Percentiles rank a stretch among this genome's conserved stretches.
Evolutionary conservation across 2,888 invertebrate species (phyloP).

Genomic region (Apamea anceps): DNA sequence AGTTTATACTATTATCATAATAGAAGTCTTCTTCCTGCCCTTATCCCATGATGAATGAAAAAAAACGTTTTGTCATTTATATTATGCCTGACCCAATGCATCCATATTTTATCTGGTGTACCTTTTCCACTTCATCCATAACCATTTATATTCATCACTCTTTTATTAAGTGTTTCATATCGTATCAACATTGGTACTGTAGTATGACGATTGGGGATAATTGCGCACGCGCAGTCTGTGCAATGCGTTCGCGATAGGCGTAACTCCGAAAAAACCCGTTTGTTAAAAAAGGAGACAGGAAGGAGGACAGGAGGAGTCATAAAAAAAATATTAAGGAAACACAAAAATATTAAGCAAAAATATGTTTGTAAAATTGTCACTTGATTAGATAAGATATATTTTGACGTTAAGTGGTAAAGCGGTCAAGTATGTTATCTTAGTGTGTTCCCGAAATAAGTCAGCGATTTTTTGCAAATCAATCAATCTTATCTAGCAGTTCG

Average conservation of each 20-base stretch:
- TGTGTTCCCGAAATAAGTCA: slow-evolving; percentile 33
- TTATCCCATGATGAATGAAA: not conserved
- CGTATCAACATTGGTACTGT: not conserved
- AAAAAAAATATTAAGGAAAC: slow-evolving; percentile 3
- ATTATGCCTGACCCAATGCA: not conserved
- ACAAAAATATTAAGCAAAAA: slow-evolving; percentile 6
- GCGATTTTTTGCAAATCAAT: slow-evolving; percentile 31
- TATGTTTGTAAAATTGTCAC: slow-evolving; percentile 4
- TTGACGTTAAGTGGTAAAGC: slow-evolving; percentile 20
- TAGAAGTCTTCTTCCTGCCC: too few relatives aligned
- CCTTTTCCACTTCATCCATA: not conserved
- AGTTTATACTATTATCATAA: not conserved
- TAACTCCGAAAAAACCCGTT: not conserved
- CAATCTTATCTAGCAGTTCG: slow-evolving; percentile 46
- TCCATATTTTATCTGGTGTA: not conserved
- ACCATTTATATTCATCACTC: not conserved
- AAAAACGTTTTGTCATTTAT: not conserved
- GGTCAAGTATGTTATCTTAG: slow-evolving; percentile 21
- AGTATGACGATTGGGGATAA: not conserved
- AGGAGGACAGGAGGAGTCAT: too few relatives aligned
- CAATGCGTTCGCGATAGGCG: not conserved
- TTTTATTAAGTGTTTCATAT: not conserved
- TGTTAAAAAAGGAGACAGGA: not conserved
- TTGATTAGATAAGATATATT: slow-evolving; percentile 34
- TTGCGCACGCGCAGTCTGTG: not conserved